These are phyloP conservation scores for Mamestra brassicae DNA, from an alignment of 2,888 invertebrate genomes.

Conservation along the genomic window DNA sequence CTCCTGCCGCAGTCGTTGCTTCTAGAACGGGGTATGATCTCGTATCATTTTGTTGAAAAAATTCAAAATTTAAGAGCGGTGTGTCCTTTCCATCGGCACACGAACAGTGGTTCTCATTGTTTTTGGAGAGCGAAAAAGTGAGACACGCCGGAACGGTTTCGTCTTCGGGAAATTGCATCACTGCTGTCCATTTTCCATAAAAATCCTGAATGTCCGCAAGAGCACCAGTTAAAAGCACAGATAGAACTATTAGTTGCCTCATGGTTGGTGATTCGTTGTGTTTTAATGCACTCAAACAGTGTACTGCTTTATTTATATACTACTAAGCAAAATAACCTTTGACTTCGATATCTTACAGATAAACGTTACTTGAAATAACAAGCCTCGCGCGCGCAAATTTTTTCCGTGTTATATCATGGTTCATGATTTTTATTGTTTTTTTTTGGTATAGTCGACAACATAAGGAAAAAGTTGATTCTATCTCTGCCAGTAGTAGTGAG, in stretches of 20 bases:
- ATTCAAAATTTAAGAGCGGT: conserved; percentile 1
- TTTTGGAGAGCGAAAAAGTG: not conserved
- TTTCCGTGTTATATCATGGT: too few species aligned
- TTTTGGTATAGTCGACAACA: not conserved
- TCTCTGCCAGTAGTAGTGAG: too few species aligned
- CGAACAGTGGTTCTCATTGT: not conserved
- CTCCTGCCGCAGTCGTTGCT: conserved; percentile 1
- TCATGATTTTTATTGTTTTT: not conserved
- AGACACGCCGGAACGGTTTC: not conserved
- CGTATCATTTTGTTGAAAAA: not conserved
- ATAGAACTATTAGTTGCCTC: conserved; percentile 7
- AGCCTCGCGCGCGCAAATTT: not conserved
- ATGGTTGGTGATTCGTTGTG: not conserved
- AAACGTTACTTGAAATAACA: not conserved
- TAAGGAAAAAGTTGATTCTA: not conserved
- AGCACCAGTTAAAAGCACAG: conserved; percentile 5
- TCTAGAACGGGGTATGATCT: conserved; percentile 3
- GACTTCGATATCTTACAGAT: conserved; percentile 6
- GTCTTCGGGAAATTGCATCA: not conserved
- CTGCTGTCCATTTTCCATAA: conserved; percentile 10
- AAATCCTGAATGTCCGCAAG: not conserved
- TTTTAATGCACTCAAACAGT: not conserved
- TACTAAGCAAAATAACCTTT: conserved; percentile 7
- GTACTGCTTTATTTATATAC: conserved; percentile 7
- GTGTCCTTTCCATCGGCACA: conserved; percentile 6